A percentile compares a stretch with the other conserved stretches of the same genome.
Conservation (phyloP, 1,140 invertebrate species). For the Trissolcus basalis region DNA sequence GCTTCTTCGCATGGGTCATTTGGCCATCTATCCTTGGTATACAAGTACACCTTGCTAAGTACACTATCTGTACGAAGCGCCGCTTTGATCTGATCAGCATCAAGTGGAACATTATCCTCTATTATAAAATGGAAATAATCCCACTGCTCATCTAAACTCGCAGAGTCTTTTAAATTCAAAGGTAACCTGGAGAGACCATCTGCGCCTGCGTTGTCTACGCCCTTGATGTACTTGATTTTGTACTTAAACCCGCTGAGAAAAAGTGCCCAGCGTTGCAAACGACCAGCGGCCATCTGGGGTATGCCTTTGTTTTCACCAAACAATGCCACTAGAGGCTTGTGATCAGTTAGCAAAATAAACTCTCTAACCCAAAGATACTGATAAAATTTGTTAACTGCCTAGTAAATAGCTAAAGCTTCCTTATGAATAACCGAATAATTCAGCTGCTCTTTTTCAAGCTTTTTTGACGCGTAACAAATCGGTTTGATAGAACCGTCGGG, state of each 20-base stretch:
- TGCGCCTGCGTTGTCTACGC: conserved; percentile 52
- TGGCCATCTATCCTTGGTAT: conserved; percentile 35
- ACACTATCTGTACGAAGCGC: conserved; percentile 34
- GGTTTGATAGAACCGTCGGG: conserved; percentile 60
- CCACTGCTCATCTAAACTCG: not conserved
- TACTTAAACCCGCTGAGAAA: conserved; percentile 63
- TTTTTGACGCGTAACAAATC: conserved; percentile 71
- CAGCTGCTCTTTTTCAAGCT: conserved; percentile 64
- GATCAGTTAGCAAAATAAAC: conserved; percentile 71
- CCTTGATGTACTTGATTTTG: conserved; percentile 59
- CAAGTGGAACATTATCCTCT: conserved; percentile 46
- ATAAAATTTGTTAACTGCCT: conserved; percentile 75
- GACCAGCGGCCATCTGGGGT: conserved; percentile 60
- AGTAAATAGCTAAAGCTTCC: conserved; percentile 76
- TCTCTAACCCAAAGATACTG: conserved; percentile 71
- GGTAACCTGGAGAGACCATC: conserved; percentile 64
- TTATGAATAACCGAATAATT: conserved; percentile 77
- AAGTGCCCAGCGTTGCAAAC: conserved; percentile 61
- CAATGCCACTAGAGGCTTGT: conserved; percentile 70
- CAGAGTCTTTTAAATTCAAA: not conserved
- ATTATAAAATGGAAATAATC: conserved; percentile 58
- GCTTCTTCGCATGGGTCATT: conserved; percentile 3
- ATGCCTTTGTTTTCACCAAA: conserved; percentile 63
- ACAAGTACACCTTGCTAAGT: conserved; percentile 50
- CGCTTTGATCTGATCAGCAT: conserved; percentile 42